A percentile compares a stretch with the other conserved stretches of the same genome.
Evolutionary conservation across 1,140 invertebrate species (phyloP).

Genomic region (Orchesella cincta): DNA sequence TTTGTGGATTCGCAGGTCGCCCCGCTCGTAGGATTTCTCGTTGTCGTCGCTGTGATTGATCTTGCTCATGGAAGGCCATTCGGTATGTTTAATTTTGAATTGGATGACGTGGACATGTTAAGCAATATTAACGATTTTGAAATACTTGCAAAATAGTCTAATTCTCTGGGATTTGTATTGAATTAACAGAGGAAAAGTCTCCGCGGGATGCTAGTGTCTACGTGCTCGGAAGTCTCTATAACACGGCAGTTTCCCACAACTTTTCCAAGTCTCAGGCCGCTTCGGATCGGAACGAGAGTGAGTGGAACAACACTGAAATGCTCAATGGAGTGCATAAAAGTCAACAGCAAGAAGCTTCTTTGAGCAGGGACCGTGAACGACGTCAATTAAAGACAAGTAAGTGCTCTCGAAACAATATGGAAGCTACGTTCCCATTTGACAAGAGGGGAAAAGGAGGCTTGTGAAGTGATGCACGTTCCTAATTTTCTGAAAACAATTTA

Average conservation of each 20-base stretch:
- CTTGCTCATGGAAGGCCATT: background rate
- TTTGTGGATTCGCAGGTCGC: slow-evolving; percentile 4
- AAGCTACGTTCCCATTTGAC: background rate
- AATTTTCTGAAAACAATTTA: background rate
- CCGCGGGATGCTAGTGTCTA: slow-evolving; percentile 4
- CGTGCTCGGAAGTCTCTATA: slow-evolving; percentile 19
- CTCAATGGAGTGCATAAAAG: slow-evolving; percentile 15
- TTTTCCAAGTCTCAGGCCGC: slow-evolving; percentile 2
- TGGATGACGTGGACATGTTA: background rate
- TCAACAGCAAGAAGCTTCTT: background rate
- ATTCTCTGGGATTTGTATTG: background rate
- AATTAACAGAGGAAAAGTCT: background rate
- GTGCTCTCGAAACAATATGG: background rate
- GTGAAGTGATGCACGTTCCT: background rate
- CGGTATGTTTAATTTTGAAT: background rate
- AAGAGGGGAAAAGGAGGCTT: background rate
- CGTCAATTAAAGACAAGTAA: background rate
- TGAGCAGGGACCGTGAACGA: background rate
- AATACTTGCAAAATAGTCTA: background rate
- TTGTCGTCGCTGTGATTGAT: background rate
- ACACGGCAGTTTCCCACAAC: slow-evolving; percentile 3
- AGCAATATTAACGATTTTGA: background rate
- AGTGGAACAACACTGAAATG: slow-evolving; percentile 20
- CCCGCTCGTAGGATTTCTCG: background rate
- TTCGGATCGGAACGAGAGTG: background rate